A percentile compares a stretch with the other conserved stretches of the same genome.
Evolutionary conservation across 2,113 vertebrate species (phyloP).

Genomic region (Carassius auratus): DNA sequence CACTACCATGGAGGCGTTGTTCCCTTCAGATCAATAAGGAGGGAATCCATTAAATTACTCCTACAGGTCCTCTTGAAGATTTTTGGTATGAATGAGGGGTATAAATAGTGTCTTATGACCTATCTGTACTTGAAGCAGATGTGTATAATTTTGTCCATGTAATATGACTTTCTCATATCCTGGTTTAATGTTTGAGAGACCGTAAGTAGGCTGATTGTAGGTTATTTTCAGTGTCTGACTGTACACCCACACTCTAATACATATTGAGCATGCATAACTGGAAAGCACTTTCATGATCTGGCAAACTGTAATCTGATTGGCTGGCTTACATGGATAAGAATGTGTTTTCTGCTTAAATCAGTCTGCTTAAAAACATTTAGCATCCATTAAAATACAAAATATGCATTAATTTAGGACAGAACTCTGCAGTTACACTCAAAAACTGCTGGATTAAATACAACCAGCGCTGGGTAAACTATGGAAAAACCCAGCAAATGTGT

Average conservation of each 20-base stretch:
- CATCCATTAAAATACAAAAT: neutral
- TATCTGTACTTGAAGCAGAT: conserved; percentile 1
- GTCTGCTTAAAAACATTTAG: neutral
- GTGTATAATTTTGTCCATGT: neutral
- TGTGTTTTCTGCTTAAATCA: neutral
- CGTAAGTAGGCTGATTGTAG: neutral
- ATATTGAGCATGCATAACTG: conserved; percentile 4
- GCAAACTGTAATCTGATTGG: conserved; percentile 10
- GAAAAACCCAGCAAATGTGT: too few relatives aligned
- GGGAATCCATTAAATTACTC: conserved; percentile 46
- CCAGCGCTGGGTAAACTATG: too few relatives aligned
- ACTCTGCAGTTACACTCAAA: too few relatives aligned
- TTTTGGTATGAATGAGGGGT: neutral
- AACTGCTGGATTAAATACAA: too few relatives aligned
- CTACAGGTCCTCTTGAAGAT: conserved; percentile 5
- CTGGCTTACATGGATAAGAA: neutral
- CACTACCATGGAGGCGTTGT: conserved; percentile 65
- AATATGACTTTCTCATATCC: conserved; percentile 17
- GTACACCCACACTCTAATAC: neutral
- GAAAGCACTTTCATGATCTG: conserved; percentile 15
- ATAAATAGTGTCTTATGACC: neutral
- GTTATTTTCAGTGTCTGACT: conserved; percentile 9
- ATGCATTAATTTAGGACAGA: neutral
- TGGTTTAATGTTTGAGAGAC: neutral
- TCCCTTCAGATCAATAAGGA: conserved; percentile 42